Percentiles rank a stretch among this genome's conserved stretches.
These are phyloP conservation scores for Pipistrellus nathusii DNA, from an alignment of 2,797 vertebrate genomes.

Conservation along the genomic window DNA sequence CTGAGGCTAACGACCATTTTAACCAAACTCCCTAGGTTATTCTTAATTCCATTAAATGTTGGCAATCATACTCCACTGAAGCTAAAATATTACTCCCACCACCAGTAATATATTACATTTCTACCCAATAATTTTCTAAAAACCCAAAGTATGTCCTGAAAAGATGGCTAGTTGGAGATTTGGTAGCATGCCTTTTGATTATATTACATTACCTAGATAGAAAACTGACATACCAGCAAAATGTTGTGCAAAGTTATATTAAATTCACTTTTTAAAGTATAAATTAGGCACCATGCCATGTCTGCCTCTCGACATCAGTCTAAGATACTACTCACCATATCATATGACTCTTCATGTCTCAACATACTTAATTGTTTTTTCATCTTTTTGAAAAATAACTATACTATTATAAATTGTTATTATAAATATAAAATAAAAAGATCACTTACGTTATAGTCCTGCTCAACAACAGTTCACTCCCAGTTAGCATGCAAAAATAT, in stretches of 20 bases:
- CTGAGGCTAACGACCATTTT: neutral
- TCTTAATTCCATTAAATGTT: neutral
- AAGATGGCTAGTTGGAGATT: neutral
- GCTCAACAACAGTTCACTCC: neutral
- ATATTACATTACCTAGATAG: neutral
- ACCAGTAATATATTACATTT: neutral
- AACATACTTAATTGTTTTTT: too few species aligned
- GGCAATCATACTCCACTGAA: conserved; percentile 10
- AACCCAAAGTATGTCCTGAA: neutral
- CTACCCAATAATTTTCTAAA: neutral
- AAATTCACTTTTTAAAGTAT: neutral
- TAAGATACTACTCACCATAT: neutral
- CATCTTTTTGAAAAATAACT: too few species aligned
- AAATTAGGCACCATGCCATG: neutral
- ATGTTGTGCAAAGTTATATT: neutral
- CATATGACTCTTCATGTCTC: neutral
- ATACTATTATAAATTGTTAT: too few species aligned
- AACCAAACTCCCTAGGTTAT: neutral
- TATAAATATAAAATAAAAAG: too few species aligned
- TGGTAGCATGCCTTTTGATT: neutral
- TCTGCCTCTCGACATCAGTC: neutral
- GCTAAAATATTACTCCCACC: neutral
- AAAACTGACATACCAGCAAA: conserved; percentile 2
- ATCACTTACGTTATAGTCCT: neutral
- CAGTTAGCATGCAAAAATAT: neutral